Evolutionary conservation across 2,888 invertebrate species (phyloP), one percentile per base, ranked within the genome.

Genomic region (Falcaria lacertinaria): DNA sequence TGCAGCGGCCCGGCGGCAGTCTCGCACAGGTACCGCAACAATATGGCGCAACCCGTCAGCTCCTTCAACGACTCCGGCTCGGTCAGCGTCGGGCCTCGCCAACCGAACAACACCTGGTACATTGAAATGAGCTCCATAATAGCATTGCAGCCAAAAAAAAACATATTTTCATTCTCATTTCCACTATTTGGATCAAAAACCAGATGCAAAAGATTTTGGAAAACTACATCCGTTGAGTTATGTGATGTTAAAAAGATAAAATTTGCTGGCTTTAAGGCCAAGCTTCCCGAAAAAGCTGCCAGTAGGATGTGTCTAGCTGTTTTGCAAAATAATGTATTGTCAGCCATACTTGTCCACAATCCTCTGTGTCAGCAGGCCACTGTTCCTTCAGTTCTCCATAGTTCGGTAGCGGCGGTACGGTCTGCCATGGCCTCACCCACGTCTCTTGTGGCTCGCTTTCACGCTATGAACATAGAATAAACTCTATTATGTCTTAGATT

Each of bases 1-100:
- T 96, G 95, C 41, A 98, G 85, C 8, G 97, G 97, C 50, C 96
- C 94, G 13, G 96, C 94, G 6, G 97, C 93, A n/a, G 95, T 95
- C 62, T 96, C 95, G 8, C 95, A 95, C 43, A 98, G 81, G 78
- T 97, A 97, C 47, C 95, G 94, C 56, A 96, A 80, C 33, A 97
- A 74, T 11, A 96, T 82, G 25, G 91, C 91, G 52, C 93, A 91
- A 4, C 92, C 94, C 2, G 91, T 91, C 49, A 94, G 72, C 41
- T 90, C 90, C 54, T 90, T 90, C 47, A 92, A 72, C 41, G 93
- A 90, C 0, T 73, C 72, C 2, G 91, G 79, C 28, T 90, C 91
- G 0, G 91, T 90, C 15, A 90, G 70, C 15, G 74, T 35, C 0
- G 97, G 96, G 2, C 97, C 97, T 48, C 96, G 90, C 95, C 96